Percentiles rank a stretch among this genome's conserved stretches.
Evolutionary conservation across 2,888 invertebrate species (phyloP).

Genomic region (Catocala sponsa): DNA sequence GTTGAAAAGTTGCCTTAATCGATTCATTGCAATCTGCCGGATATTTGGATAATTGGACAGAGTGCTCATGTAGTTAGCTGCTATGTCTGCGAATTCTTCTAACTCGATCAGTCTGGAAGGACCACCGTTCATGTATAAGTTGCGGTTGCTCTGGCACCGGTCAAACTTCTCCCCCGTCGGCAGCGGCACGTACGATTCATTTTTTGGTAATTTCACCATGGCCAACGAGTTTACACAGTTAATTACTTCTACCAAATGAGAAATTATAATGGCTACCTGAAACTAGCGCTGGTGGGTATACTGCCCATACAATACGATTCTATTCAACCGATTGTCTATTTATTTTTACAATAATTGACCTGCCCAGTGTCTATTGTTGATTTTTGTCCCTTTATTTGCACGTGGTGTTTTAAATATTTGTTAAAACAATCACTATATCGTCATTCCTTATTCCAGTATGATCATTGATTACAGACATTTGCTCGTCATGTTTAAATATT

Average conservation of each 20-base stretch:
- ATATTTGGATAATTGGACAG: slow-evolving; percentile 17
- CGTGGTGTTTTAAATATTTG: slow-evolving; percentile 39
- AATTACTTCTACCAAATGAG: slow-evolving; percentile 31
- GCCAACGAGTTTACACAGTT: slow-evolving; percentile 22
- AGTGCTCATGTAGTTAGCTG: slow-evolving; percentile 32
- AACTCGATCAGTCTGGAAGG: slow-evolving; percentile 41
- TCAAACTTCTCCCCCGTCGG: slow-evolving; percentile 19
- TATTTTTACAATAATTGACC: slow-evolving; percentile 35
- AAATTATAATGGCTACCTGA: slow-evolving; percentile 27
- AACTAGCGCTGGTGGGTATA: slow-evolving; percentile 14
- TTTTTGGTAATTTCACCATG: slow-evolving; percentile 47
- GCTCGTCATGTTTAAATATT: slow-evolving; percentile 15
- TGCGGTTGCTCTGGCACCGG: slow-evolving; percentile 9
- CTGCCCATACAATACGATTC: slow-evolving; percentile 5
- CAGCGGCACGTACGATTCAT: slow-evolving; percentile 19
- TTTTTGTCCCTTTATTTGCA: slow-evolving; percentile 20
- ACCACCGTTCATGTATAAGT: slow-evolving; percentile 9
- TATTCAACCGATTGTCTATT: slow-evolving; percentile 44
- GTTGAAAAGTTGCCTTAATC: slow-evolving; percentile 49
- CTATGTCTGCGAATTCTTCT: slow-evolving; percentile 45
- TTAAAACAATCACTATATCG: slow-evolving; percentile 27
- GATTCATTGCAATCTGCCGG: slow-evolving; percentile 51
- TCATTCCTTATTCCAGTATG: slow-evolving; percentile 7
- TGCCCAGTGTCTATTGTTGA: slow-evolving; percentile 38
- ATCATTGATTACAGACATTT: slow-evolving; percentile 13